phyloP scores from a whole-genome alignment of 1,140 invertebrate species.

The Rhopalosiphum maidis region DNA sequence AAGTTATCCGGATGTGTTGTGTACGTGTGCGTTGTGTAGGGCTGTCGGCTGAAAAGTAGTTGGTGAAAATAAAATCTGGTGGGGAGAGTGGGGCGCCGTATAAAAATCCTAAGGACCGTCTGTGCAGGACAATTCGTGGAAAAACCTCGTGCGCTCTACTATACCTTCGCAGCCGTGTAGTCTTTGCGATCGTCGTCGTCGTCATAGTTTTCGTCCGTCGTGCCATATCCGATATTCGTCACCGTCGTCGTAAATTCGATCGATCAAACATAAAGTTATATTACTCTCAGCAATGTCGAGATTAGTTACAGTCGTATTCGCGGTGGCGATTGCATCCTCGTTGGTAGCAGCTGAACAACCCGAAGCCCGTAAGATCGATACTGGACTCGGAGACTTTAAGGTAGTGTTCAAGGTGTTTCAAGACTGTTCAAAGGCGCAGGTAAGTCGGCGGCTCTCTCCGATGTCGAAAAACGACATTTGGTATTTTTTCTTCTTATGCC shows the following conservation, averaged over 20 bases:
- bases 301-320: not conserved
- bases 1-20: slow-evolving; percentile 15
- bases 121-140: slow-evolving; percentile 5
- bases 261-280: not conserved
- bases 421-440: slow-evolving; percentile 67
- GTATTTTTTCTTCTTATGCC: not conserved
- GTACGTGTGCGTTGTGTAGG: not conserved
- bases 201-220: slow-evolving; percentile 63
- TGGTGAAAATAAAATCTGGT: not conserved
- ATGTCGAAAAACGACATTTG: not conserved
- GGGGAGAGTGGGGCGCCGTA: slow-evolving; percentile 32
- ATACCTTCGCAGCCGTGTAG: slow-evolving; percentile 44
- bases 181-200: slow-evolving; percentile 60
- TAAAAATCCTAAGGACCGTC: not conserved
- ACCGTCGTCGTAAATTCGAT: not conserved
- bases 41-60: not conserved
- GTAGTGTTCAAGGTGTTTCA: slow-evolving; percentile 73
- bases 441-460: not conserved
- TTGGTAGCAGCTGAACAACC: slow-evolving; percentile 36
- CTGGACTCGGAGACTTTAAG: slow-evolving; percentile 66
- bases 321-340: not conserved
- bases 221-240: slow-evolving; percentile 61
- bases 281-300: not conserved
- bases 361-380: slow-evolving; percentile 25
- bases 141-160: slow-evolving; percentile 63